Evolutionary conservation across 1,140 invertebrate species (phyloP).

Genomic region (Temnothorax longispinosus): DNA sequence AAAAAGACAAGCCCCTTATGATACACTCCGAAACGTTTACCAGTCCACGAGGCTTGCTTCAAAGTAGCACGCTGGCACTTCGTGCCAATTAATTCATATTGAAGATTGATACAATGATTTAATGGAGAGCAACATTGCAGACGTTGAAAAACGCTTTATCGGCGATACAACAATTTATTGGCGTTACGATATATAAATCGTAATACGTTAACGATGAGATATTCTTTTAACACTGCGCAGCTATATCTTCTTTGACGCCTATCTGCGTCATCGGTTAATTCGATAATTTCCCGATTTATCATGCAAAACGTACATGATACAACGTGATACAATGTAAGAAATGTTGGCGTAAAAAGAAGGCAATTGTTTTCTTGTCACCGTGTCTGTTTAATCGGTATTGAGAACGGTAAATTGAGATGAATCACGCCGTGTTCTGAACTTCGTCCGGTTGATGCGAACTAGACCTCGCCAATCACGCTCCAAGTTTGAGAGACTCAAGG

Average conservation of each 20-base stretch:
- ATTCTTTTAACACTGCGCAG: neutral
- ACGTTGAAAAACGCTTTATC: neutral
- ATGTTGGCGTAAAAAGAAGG: neutral
- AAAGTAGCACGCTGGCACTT: neutral
- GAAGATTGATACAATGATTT: neutral
- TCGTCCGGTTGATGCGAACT: neutral
- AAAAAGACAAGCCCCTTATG: neutral
- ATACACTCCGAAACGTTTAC: neutral
- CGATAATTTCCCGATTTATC: neutral
- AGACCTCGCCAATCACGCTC: neutral
- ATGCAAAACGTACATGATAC: neutral
- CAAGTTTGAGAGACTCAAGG: neutral
- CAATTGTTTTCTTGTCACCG: neutral
- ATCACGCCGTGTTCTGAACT: neutral
- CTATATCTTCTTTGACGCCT: neutral
- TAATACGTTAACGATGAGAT: neutral
- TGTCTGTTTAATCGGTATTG: neutral
- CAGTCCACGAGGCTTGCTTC: neutral
- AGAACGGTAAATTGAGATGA: neutral
- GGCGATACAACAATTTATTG: neutral
- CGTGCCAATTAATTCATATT: neutral
- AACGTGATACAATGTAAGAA: neutral
- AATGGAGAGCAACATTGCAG: no score
- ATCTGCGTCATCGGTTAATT: neutral
- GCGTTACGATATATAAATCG: neutral